phyloP scores from a whole-genome alignment of 2,888 invertebrate species.

The Eudemis profundana region DNA sequence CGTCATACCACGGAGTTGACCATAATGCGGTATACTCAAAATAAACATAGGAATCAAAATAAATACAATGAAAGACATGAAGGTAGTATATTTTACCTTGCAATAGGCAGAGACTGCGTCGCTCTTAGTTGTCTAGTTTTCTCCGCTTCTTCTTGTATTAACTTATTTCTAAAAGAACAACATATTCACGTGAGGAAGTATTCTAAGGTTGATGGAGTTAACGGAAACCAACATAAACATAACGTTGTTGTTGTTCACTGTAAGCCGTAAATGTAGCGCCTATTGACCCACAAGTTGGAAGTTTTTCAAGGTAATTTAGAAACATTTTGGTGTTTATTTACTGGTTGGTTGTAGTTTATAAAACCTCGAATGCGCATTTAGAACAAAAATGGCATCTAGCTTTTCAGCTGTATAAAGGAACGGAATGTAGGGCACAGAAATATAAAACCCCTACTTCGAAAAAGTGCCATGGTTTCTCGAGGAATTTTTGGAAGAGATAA shows the following conservation, averaged over 20 bases:
- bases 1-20: too few relatives aligned
- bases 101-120: conserved; percentile 77
- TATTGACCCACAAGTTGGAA: neutral
- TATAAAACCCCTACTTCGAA: too few relatives aligned
- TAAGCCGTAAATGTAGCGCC: conserved; percentile 8
- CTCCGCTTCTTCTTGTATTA: conserved; percentile 74
- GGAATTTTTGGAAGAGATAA: too few relatives aligned
- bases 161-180: conserved; percentile 56
- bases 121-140: conserved; percentile 73
- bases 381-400: too few relatives aligned
- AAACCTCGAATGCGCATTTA: neutral
- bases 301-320: neutral
- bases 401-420: too few relatives aligned
- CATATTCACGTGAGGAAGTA: neutral
- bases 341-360: neutral
- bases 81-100: conserved; percentile 53
- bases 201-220: neutral
- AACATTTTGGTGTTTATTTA: neutral
- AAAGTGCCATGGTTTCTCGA: too few relatives aligned
- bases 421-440: too few relatives aligned
- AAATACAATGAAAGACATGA: too few relatives aligned
- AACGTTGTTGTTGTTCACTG: neutral
- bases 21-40: too few relatives aligned
- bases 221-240: neutral
- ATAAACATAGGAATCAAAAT: too few relatives aligned